Conservation (phyloP, 35 echinoderm and acorn worm genomes). For the Apostichopus californicus region DNA sequence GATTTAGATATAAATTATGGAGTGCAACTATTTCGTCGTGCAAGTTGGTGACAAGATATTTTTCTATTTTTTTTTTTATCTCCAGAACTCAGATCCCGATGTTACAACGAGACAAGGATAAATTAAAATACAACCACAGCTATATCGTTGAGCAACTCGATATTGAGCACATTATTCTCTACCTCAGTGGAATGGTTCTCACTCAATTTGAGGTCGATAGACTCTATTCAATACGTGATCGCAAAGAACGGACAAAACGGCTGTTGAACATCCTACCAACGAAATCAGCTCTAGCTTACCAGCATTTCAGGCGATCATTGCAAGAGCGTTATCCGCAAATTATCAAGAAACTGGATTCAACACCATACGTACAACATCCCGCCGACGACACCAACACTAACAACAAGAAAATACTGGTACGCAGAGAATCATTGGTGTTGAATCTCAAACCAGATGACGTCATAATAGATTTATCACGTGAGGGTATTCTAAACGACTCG, state of each 20-base stretch:
- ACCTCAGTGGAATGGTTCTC: conserved; percentile 76
- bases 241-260: conserved; percentile 46
- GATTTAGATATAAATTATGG: too few species aligned
- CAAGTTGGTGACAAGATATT: not conserved
- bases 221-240: conserved; percentile 55
- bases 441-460: conserved; percentile 74
- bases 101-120: conserved; percentile 68
- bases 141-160: conserved; percentile 66
- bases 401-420: conserved; percentile 59
- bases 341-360: conserved; percentile 70
- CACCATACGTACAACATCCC: conserved; percentile 39
- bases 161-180: conserved; percentile 71
- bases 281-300: conserved; percentile 74
- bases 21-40: too few species aligned
- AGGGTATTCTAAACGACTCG: conserved; percentile 56
- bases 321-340: conserved; percentile 78
- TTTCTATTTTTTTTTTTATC: not conserved
- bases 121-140: conserved; percentile 64
- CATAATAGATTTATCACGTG: conserved; percentile 41
- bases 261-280: conserved; percentile 70
- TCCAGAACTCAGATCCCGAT: conserved; percentile 32
- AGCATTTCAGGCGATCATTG: conserved; percentile 82
- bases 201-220: conserved; percentile 78
- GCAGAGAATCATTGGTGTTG: conserved; percentile 68
- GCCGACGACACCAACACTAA: conserved; percentile 20